These are phyloP conservation scores for Fabriciana adippe DNA, from an alignment of 2,888 invertebrate genomes.

Conservation along the genomic window DNA sequence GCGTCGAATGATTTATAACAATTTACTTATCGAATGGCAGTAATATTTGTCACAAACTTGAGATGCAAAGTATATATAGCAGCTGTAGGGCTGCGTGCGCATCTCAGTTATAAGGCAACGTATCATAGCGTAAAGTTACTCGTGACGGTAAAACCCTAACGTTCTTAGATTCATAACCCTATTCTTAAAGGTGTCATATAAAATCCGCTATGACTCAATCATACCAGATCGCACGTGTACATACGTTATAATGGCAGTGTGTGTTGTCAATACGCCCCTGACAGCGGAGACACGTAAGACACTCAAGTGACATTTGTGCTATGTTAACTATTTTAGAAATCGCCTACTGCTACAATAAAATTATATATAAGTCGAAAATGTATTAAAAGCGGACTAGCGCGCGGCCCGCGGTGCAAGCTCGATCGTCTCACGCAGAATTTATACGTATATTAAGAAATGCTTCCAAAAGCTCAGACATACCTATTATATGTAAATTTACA, in stretches of 20 bases:
- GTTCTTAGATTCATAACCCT: conserved; percentile 45
- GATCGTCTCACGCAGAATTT: conserved; percentile 63
- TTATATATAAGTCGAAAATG: conserved; percentile 61
- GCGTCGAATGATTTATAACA: conserved; percentile 69
- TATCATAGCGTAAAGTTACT: conserved; percentile 54
- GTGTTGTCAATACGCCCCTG: conserved; percentile 64
- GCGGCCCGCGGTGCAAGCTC: conserved; percentile 76
- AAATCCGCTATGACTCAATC: conserved; percentile 52
- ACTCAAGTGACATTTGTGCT: conserved; percentile 76
- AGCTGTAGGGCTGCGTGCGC: conserved; percentile 41
- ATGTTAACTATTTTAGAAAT: conserved; percentile 61
- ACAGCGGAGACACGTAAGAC: conserved; percentile 61
- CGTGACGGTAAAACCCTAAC: no score
- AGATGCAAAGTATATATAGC: conserved; percentile 49
- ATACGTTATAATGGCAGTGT: conserved; percentile 77
- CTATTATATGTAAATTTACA: conserved; percentile 65
- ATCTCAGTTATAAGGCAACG: conserved; percentile 71
- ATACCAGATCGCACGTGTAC: conserved; percentile 64
- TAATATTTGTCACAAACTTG: conserved; percentile 70
- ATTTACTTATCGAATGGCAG: conserved; percentile 80
- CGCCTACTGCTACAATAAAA: conserved; percentile 69
- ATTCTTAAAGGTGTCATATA: conserved; percentile 47
- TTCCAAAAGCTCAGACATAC: conserved; percentile 73
- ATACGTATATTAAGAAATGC: conserved; percentile 79
- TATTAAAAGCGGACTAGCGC: conserved; percentile 64